These are phyloP conservation scores for Bujurquina vittata DNA, from an alignment of 2,113 vertebrate genomes.

Conservation along the genomic window DNA sequence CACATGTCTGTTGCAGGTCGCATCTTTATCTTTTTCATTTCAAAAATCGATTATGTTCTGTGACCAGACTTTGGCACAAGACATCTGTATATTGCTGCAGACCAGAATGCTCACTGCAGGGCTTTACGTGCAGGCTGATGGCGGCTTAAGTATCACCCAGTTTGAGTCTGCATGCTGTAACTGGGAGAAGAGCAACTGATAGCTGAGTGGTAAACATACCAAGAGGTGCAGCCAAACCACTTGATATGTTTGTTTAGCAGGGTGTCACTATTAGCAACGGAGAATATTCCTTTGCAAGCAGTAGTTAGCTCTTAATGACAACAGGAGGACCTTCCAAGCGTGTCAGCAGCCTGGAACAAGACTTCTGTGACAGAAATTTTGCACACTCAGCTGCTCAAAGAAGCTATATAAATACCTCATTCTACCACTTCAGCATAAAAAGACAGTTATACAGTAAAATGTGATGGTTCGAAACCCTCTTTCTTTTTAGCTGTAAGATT, in stretches of 20 bases:
- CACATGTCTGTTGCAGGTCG: not conserved
- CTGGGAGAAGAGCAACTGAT: slow-evolving; percentile 66
- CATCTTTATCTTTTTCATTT: not conserved
- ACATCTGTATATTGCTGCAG: not conserved
- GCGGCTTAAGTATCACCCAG: slow-evolving; percentile 46
- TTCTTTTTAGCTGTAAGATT: not conserved
- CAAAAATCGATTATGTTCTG: not conserved
- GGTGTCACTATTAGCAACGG: slow-evolving; percentile 71
- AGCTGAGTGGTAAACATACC: slow-evolving; percentile 65
- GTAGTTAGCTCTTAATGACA: slow-evolving; percentile 42
- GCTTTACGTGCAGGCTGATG: slow-evolving; percentile 43
- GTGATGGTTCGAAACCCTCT: not conserved
- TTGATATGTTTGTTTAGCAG: slow-evolving; percentile 75
- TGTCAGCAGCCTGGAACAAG: slow-evolving; percentile 26
- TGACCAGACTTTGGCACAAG: not conserved
- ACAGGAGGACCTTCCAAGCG: slow-evolving; percentile 21
- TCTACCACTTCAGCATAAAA: slow-evolving; percentile 24
- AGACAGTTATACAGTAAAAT: not conserved
- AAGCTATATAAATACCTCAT: not conserved
- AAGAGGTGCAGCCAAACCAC: slow-evolving; percentile 69
- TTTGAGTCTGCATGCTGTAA: slow-evolving; percentile 53
- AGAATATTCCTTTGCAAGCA: slow-evolving; percentile 39
- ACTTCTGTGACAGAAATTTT: slow-evolving; percentile 24
- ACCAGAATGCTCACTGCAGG: slow-evolving; percentile 11
- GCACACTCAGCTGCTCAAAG: slow-evolving; percentile 15